Conservation (phyloP, 2,888 invertebrate species). For the Parasteatoda lunata region DNA sequence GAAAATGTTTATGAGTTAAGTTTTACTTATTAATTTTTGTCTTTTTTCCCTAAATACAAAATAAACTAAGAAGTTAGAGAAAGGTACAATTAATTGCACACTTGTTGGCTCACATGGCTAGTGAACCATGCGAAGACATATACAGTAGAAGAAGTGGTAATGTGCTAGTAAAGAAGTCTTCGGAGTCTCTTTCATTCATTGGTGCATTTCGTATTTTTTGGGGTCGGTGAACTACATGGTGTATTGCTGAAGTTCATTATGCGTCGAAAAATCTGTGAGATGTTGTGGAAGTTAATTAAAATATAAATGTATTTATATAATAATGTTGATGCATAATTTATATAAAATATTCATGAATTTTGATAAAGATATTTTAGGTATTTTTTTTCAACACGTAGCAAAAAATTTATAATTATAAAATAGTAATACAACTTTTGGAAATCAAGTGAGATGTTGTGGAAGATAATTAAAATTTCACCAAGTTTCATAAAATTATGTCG, state of each 20-base stretch:
- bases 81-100: slow-evolving; percentile 40
- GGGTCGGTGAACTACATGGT: slow-evolving; percentile 39
- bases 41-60: slow-evolving; percentile 3
- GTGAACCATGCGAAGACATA: slow-evolving; percentile 24
- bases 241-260: not conserved
- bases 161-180: slow-evolving; percentile 8
- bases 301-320: too few species aligned
- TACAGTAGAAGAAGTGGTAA: not conserved
- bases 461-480: too few species aligned
- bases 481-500: too few species aligned
- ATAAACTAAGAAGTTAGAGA: slow-evolving; percentile 4
- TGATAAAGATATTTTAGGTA: too few species aligned
- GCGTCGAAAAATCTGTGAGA: too few species aligned
- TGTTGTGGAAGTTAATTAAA: too few species aligned
- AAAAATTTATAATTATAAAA: too few species aligned
- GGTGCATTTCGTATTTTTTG: slow-evolving; percentile 19
- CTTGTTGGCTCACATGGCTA: slow-evolving; percentile 35
- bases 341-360: too few species aligned
- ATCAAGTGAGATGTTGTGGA: too few species aligned
- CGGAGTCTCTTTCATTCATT: slow-evolving; percentile 14
- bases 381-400: too few species aligned
- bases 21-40: not conserved
- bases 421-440: too few species aligned
- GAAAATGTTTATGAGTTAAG: not conserved
- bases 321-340: too few species aligned